Conservation (phyloP, 37 sponge, comb jelly and placozoan species). For the Cladorhizidae sp. region DNA sequence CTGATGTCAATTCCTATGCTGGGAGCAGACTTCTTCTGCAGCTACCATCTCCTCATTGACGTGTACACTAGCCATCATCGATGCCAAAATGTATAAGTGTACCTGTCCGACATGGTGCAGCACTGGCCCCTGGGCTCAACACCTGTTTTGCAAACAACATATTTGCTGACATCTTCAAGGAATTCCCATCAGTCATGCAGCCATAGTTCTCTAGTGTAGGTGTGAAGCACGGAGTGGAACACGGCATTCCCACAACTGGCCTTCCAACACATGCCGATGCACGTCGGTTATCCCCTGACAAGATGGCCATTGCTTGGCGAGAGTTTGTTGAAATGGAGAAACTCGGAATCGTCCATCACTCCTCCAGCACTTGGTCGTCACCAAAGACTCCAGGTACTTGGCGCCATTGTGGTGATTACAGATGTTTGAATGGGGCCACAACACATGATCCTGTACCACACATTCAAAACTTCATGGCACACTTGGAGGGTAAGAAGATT, state of each 20-base stretch:
- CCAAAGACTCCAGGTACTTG: constrained; percentile 47
- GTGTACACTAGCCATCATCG: neutral
- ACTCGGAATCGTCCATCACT: no score
- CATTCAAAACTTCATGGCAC: constrained; percentile 62
- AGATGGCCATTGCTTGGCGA: neutral
- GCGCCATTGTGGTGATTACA: constrained; percentile 67
- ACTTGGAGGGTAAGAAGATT: neutral
- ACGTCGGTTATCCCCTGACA: constrained; percentile 37
- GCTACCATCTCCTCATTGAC: constrained; percentile 30
- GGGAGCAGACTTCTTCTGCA: no score
- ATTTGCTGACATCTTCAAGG: constrained; percentile 8
- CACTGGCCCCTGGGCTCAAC: no score
- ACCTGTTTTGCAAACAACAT: constrained; percentile 2
- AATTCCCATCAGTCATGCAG: constrained; percentile 26
- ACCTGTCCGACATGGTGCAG: neutral
- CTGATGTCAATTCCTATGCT: constrained; percentile 43
- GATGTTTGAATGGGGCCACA: constrained; percentile 47
- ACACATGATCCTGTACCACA: constrained; percentile 64
- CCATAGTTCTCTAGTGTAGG: constrained; percentile 11
- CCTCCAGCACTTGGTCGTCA: no score
- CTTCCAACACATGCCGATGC: constrained; percentile 27
- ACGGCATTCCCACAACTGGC: constrained; percentile 45
- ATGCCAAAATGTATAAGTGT: no score
- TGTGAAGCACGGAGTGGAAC: constrained; percentile 32
- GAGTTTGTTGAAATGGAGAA: no score